Percentiles rank a stretch among this genome's conserved stretches.
These are phyloP conservation scores for Antheraea mylitta DNA, from an alignment of 1,140 invertebrate genomes.

Conservation along the genomic window DNA sequence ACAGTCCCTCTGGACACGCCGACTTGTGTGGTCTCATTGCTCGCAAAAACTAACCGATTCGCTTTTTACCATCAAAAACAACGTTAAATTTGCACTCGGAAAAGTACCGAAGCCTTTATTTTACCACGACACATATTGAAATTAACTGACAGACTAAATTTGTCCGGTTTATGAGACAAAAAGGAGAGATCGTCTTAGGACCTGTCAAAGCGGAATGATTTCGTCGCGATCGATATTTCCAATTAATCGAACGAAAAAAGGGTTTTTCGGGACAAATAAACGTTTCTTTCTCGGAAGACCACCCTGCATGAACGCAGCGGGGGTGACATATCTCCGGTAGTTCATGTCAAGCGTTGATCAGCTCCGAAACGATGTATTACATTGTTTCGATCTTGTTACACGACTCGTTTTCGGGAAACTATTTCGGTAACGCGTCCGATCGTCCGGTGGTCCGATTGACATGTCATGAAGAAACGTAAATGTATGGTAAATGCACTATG, in stretches of 20 bases:
- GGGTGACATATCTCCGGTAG: not conserved
- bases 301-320: not conserved
- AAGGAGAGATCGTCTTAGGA: conserved; percentile 22
- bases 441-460: not conserved
- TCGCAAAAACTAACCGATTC: conserved; percentile 2
- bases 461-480: too few species aligned
- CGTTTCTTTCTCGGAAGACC: conserved; percentile 1
- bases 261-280: conserved; percentile 16
- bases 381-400: not conserved
- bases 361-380: not conserved
- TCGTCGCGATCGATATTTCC: conserved; percentile 28
- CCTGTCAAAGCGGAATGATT: conserved; percentile 35
- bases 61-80: conserved; percentile 2
- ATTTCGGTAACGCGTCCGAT: not conserved
- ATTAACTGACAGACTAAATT: not conserved
- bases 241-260: conserved; percentile 21
- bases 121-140: not conserved
- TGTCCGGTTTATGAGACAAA: not conserved
- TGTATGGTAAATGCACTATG: not conserved
- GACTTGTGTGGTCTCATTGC: not conserved
- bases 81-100: not conserved
- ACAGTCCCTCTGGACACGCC: not conserved
- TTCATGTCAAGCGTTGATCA: not conserved
- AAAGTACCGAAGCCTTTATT: not conserved
- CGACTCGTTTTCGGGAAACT: not conserved